Conservation (phyloP, 53 echinoderm and acorn worm genomes). For the Holothuria leucospilota region DNA sequence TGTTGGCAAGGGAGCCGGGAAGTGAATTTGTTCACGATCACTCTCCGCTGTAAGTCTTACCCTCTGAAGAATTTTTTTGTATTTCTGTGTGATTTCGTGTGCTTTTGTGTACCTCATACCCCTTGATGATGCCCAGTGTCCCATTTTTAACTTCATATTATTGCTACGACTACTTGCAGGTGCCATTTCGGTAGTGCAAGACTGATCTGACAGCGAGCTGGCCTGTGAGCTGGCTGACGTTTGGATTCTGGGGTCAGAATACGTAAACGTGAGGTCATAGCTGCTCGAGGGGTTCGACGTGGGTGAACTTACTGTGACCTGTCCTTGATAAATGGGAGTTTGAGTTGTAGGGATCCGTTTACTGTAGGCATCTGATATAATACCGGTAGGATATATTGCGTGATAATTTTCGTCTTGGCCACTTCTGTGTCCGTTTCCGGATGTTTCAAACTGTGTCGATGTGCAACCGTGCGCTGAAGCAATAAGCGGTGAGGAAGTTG, state of each 20-base stretch:
- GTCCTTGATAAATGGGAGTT: not conserved
- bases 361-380: not conserved
- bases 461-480: not conserved
- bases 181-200: no score
- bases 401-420: not conserved
- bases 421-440: no score
- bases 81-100: conserved; percentile 65
- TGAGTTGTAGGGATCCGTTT: not conserved
- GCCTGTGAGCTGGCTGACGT: not conserved
- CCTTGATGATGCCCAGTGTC: not conserved
- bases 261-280: not conserved
- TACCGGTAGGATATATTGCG: conserved; percentile 21
- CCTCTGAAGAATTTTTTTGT: conserved; percentile 68
- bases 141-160: not conserved
- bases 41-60: conserved; percentile 38
- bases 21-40: conserved; percentile 56
- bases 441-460: not conserved
- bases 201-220: no score
- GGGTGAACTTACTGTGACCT: not conserved
- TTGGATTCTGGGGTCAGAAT: not conserved
- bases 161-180: not conserved
- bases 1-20: conserved; percentile 76
- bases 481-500: not conserved
- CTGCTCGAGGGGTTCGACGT: not conserved
- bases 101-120: conserved; percentile 27